Conservation (phyloP, 2,888 invertebrate species). For the Zygaena filipendulae region DNA sequence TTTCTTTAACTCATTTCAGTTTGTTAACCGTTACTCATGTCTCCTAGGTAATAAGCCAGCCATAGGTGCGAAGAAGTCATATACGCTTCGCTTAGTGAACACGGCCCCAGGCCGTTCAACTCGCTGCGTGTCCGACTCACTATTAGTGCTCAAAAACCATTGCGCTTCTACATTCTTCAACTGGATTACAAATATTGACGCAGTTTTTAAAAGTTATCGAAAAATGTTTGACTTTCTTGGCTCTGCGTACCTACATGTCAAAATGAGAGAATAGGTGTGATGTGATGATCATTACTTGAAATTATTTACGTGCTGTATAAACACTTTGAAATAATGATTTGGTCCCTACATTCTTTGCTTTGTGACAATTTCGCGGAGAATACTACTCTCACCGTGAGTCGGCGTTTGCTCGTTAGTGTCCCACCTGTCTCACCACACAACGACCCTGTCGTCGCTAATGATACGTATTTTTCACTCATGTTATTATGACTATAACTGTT, state of each 20-base stretch:
- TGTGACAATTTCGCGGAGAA: constrained; percentile 53
- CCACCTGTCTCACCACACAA: constrained; percentile 37
- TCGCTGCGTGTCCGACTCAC: constrained; percentile 42
- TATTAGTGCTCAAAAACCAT: constrained; percentile 43
- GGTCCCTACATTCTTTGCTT: constrained; percentile 50
- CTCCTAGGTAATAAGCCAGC: constrained; percentile 21
- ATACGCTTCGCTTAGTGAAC: constrained; percentile 46
- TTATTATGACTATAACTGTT: too few species aligned
- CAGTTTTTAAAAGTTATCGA: too few species aligned
- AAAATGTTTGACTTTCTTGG: too few species aligned
- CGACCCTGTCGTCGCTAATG: constrained; percentile 50
- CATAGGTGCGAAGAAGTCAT: constrained; percentile 44
- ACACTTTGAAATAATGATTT: constrained; percentile 52
- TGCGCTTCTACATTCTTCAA: constrained; percentile 53
- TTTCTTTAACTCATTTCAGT: too few species aligned
- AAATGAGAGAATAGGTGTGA: too few species aligned
- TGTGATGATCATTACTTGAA: too few species aligned
- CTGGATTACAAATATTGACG: too few species aligned
- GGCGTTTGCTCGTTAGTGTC: constrained; percentile 61
- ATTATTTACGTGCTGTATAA: too few species aligned
- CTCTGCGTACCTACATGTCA: too few species aligned
- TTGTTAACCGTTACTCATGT: too few species aligned
- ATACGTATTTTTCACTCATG: too few species aligned
- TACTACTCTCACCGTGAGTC: constrained; percentile 54
- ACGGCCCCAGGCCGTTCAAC: constrained; percentile 53